Evolutionary conservation across 1,140 invertebrate species (phyloP), one percentile per base, ranked within the genome.

Genomic region (Melipona quadrifasciata): DNA sequence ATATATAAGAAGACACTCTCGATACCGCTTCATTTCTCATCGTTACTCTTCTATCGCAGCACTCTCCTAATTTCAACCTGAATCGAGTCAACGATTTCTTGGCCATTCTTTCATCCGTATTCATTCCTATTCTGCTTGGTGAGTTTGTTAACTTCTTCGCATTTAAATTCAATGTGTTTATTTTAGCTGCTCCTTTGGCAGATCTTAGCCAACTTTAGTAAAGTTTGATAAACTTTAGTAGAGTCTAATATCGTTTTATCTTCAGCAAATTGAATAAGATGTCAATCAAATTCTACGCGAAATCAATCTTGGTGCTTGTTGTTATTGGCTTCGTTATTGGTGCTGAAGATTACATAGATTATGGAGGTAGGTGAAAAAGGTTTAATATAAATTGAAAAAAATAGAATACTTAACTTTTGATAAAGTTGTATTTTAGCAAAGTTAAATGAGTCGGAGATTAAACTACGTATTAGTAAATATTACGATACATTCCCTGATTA

Each of bases 301-400:
- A 65, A 68, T 67, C 79, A 2, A 57, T 86, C 3, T 34, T 87
- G 17, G 27, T 91, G 17, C 34, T 91, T 51, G 51, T 88, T 61
- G 27, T 90, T 11, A 51, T 91, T 24, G 88, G 87, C 27, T 70
- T 87, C 19, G 84, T 80, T 14, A n/a, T 81, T 21, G 91, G 78
- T 6, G n/a, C 80, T 24, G 92, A 93, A 81, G 92, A 90, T 39
- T 93, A 92, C 70, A 77, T 88, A 81, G 92, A 93, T 82, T 93
- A 93, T 24, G 87, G 71, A 86, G 92, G 92, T 93, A 78, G 79
- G 87, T 89, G 73, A 34, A 47, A 27, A 1, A 21, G 8, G 16
- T 17, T 65, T 6, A 16, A 65, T 24, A 24, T 3, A 58, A 11
- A 12, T n/a, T 47, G 1, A 14, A 47, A 47, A 24, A 70, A 47